Percentiles rank a stretch among this genome's conserved stretches.
Conservation (phyloP, 1,140 invertebrate species). For the Drosophila sproati region DNA sequence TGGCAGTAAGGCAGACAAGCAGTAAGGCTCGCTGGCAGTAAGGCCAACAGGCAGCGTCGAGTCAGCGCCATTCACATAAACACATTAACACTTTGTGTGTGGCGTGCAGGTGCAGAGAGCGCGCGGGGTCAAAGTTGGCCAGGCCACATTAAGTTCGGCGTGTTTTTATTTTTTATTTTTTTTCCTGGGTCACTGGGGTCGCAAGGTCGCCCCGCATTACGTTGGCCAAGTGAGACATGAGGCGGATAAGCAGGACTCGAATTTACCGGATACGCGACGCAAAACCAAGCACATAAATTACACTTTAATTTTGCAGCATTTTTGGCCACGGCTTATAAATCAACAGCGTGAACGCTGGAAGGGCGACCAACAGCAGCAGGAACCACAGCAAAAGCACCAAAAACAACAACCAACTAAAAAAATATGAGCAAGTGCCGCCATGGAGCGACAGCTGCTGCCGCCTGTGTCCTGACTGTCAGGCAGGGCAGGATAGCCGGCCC, state of each 20-base stretch:
- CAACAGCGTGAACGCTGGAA: slow-evolving; percentile 48
- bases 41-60: slow-evolving; percentile 15
- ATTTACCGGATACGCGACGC: slow-evolving; percentile 41
- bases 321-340: slow-evolving; percentile 82
- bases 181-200: slow-evolving; percentile 37
- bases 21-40: slow-evolving; percentile 2
- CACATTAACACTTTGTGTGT: slow-evolving; percentile 78
- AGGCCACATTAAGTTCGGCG: slow-evolving; percentile 66
- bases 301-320: slow-evolving; percentile 82
- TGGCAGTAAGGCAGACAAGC: neutral
- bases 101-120: slow-evolving; percentile 61
- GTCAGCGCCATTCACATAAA: slow-evolving; percentile 67
- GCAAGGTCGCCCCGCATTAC: slow-evolving; percentile 51
- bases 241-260: slow-evolving; percentile 67
- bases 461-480: neutral
- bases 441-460: slow-evolving; percentile 45
- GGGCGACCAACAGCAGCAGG: slow-evolving; percentile 12
- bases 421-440: slow-evolving; percentile 54
- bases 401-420: slow-evolving; percentile 16
- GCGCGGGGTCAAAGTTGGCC: slow-evolving; percentile 68
- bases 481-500: too few species aligned
- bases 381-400: neutral
- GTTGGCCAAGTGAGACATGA: slow-evolving; percentile 52
- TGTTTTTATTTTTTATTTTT: slow-evolving; percentile 52
- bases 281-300: slow-evolving; percentile 73